phyloP scores from a whole-genome alignment of 2,113 vertebrate genomes.

The Ursus arctos region DNA sequence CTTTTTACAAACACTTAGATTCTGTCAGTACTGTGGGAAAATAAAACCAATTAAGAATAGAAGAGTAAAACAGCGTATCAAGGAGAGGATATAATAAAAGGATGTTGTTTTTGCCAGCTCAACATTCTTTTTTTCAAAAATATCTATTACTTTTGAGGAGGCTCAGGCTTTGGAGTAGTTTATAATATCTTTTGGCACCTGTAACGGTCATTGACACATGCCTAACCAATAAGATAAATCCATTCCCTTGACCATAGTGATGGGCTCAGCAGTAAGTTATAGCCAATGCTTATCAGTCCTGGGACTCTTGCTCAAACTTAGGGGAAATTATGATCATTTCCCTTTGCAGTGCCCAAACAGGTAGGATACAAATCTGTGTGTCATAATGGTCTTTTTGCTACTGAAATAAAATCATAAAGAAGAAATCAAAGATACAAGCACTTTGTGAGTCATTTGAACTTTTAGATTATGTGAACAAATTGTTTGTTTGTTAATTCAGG shows the following conservation, averaged over 20 bases:
- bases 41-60: not conserved
- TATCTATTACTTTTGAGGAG: not conserved
- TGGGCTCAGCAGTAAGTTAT: not conserved
- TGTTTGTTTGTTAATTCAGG: not conserved
- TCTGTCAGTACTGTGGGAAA: not conserved
- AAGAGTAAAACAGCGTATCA: not conserved
- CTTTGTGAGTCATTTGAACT: not conserved
- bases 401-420: not conserved
- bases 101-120: not conserved
- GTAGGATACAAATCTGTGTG: not conserved
- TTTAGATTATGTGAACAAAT: not conserved
- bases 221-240: not conserved
- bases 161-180: not conserved
- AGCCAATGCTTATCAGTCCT: not conserved
- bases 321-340: not conserved
- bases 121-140: not conserved
- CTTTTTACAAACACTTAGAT: not conserved
- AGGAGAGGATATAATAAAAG: not conserved
- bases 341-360: not conserved
- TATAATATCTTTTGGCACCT: not conserved
- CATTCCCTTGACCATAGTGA: not conserved
- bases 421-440: not conserved
- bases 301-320: not conserved
- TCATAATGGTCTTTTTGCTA: not conserved
- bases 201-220: not conserved